Conservation (phyloP, 2,888 invertebrate species). For the Acrobasis repandana region DNA sequence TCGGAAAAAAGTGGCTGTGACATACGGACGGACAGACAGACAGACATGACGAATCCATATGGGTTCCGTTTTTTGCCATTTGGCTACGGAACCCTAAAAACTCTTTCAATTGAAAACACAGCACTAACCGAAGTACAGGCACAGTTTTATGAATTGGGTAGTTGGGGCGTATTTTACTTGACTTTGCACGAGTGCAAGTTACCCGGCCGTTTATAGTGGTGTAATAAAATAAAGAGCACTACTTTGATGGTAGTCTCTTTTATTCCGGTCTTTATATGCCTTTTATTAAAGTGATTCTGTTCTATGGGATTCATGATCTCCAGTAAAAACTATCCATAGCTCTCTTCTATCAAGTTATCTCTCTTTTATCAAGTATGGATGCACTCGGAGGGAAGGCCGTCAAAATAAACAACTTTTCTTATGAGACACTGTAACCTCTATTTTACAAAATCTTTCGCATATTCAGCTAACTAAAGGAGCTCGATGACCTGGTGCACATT, state of each 20-base stretch:
- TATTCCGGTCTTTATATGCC: constrained; percentile 23
- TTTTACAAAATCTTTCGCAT: too few relatives aligned
- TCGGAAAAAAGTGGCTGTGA: too few relatives aligned
- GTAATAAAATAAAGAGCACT: constrained; percentile 27
- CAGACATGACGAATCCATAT: too few relatives aligned
- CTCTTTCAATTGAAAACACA: background rate
- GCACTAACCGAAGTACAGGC: background rate
- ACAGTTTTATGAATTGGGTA: constrained; percentile 8
- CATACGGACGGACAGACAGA: too few relatives aligned
- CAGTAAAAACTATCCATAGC: background rate
- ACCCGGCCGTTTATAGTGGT: constrained; percentile 14
- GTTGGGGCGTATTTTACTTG: constrained; percentile 17
- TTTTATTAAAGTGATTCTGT: constrained; percentile 22
- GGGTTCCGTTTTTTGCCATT: too few relatives aligned
- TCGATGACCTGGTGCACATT: too few relatives aligned
- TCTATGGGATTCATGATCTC: background rate
- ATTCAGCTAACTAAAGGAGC: too few relatives aligned
- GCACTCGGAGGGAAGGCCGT: background rate
- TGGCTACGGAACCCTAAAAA: too few relatives aligned
- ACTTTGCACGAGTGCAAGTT: constrained; percentile 7
- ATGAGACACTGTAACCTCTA: too few relatives aligned
- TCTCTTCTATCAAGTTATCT: background rate
- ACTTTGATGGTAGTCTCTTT: constrained; percentile 22
- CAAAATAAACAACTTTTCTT: too few relatives aligned
- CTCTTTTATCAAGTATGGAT: background rate